These are phyloP conservation scores for Amiota mariae DNA, from an alignment of 2,888 invertebrate genomes.

Conservation along the genomic window DNA sequence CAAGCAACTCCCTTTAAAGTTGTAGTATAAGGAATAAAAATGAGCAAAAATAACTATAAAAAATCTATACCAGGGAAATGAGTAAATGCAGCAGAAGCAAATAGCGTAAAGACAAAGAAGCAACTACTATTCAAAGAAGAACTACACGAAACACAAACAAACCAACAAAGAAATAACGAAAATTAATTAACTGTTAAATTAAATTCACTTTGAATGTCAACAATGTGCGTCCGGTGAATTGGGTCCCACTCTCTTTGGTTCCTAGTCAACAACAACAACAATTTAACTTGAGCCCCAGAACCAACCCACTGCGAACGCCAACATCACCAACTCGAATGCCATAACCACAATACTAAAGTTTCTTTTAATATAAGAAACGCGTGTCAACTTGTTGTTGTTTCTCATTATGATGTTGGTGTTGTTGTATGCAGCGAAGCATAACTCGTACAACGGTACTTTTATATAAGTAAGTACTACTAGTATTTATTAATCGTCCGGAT, in stretches of 20 bases:
- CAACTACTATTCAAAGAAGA: slow-evolving; percentile 14
- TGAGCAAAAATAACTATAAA: not conserved
- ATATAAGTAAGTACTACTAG: too few species aligned
- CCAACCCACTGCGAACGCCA: slow-evolving; percentile 15
- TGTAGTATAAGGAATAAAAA: not conserved
- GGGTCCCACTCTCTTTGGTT: not conserved
- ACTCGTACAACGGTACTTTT: slow-evolving; percentile 60
- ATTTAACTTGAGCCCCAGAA: slow-evolving; percentile 27
- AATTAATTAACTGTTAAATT: slow-evolving; percentile 68
- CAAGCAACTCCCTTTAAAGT: not conserved
- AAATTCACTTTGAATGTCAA: slow-evolving; percentile 55
- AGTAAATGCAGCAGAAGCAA: not conserved
- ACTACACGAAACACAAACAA: slow-evolving; percentile 10
- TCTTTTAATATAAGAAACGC: slow-evolving; percentile 28
- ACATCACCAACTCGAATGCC: not conserved
- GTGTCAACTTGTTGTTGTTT: slow-evolving; percentile 50
- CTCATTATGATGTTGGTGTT: slow-evolving; percentile 62
- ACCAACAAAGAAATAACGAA: slow-evolving; percentile 47
- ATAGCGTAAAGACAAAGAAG: slow-evolving; percentile 20
- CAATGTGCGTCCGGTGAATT: slow-evolving; percentile 17
- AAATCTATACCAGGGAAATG: not conserved
- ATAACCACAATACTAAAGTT: not conserved
- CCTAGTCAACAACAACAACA: slow-evolving; percentile 19
- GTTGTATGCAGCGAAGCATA: slow-evolving; percentile 63
- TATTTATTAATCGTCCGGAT: slow-evolving; percentile 13